Base-by-base conservation (phyloP, 2,113 vertebrate species). In the Cisticola juncidis region DNA sequence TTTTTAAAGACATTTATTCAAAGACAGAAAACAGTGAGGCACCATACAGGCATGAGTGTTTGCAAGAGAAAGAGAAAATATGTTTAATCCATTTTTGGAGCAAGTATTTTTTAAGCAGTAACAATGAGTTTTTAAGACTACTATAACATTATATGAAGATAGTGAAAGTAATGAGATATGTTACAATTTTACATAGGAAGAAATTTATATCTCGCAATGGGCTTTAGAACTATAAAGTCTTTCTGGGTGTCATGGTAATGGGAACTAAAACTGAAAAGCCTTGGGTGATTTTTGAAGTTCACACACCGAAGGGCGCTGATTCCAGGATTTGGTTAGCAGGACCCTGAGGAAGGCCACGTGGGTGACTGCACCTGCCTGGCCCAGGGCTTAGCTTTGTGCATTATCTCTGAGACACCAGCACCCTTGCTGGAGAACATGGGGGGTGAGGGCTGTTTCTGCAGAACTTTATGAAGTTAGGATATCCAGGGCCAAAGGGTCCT, bases 1-100 rank as follows among this genome's bases (percentile, higher is more conserved):
- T 96, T 98, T 98, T 97, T 83, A 96, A 97, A 97, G 96, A 92
- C 86, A 92, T 91, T 92, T 94, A 97, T 97, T 98, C 96, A 98
- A 91, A 36, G 71, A 73, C 57, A 84, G 86, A 95, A 94, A 95
- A 98, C 97, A 98, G 97, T 95, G 88, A 95, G 88, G 69, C 33
- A 83, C 65, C 62, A 50, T 88, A 93, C 68, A 98, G 96, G 94
- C 72, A 88, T 72, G 91, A 98, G 90, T 97, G 96, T 97, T 98
- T 98, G 95, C 93, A 97, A 92, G 95, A 97, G 96, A 96, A 96
- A 96, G 88, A 81, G 95, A 95, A 95, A 95, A 95, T 80, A 80
- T 90, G 78, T 95, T 94, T 72, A 90, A 83, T 92, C 89, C 94
- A 94, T 94, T 97, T 97, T 96, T 91, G 73, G 58, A 90, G 44